Conservation (phyloP, 2,113 vertebrate genomes). For the Dicerorhinus sumatrensis region DNA sequence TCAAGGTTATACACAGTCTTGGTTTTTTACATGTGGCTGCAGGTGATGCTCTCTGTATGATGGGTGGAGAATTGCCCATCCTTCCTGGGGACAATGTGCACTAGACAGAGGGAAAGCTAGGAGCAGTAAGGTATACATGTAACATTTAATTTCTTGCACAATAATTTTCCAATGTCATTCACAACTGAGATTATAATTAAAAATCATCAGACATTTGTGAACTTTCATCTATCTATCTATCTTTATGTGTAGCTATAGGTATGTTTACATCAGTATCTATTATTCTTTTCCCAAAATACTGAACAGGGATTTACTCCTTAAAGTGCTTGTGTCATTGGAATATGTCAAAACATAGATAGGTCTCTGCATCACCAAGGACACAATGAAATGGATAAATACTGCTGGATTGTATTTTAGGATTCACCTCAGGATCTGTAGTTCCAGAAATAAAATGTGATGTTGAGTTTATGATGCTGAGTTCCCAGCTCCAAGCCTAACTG, state of each 20-base stretch:
- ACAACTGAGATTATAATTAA: neutral
- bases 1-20: neutral
- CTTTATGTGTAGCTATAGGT: neutral
- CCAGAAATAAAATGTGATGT: neutral
- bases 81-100: neutral
- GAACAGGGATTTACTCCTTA: neutral
- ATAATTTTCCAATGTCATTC: neutral
- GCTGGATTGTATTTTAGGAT: neutral
- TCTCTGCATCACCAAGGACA: neutral
- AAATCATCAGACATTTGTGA: neutral
- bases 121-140: neutral
- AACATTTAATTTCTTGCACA: neutral
- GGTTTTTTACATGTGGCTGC: neutral
- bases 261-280: neutral
- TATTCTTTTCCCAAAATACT: neutral
- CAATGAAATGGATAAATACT: neutral
- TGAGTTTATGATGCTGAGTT: neutral
- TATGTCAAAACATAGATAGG: neutral
- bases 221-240: neutral
- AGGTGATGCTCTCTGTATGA: neutral
- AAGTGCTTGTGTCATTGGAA: neutral
- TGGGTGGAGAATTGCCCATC: neutral
- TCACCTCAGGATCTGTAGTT: neutral
- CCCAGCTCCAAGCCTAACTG: neutral
- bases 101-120: neutral